Conservation (phyloP, 37 sponge, comb jelly and placozoan species). For the Petrosia ficiformis region DNA sequence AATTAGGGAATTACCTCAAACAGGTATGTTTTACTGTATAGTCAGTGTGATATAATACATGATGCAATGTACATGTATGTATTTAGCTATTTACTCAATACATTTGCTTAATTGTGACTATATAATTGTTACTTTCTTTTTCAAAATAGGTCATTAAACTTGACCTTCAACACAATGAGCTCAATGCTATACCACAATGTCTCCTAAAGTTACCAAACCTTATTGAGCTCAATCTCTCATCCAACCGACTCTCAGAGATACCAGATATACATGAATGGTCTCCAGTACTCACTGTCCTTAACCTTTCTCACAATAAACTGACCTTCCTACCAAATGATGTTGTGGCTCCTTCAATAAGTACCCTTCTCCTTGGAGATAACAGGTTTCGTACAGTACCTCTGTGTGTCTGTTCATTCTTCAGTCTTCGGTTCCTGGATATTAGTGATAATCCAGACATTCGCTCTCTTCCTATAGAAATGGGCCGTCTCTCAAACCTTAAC, state of each 20-base stretch:
- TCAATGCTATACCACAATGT: constrained; percentile 60
- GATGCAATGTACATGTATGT: too few species aligned
- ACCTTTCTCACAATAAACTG: constrained; percentile 77
- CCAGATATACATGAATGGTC: constrained; percentile 78
- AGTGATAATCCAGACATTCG: constrained; percentile 70
- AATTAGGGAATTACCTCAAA: too few species aligned
- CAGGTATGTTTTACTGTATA: too few species aligned
- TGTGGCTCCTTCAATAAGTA: constrained; percentile 55
- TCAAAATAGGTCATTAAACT: constrained; percentile 63
- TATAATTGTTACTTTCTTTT: too few species aligned
- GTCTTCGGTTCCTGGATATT: constrained; percentile 50
- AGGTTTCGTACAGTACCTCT: constrained; percentile 62
- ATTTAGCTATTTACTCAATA: too few species aligned
- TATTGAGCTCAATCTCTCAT: constrained; percentile 70
- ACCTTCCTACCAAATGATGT: constrained; percentile 55
- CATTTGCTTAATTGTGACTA: too few species aligned
- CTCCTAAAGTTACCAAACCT: constrained; percentile 81
- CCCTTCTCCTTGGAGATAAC: constrained; percentile 73
- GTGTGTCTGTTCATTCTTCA: too few species aligned
- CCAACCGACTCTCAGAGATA: constrained; percentile 67
- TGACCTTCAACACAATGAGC: constrained; percentile 67
- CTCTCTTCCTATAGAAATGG: constrained; percentile 62
- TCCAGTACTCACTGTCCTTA: constrained; percentile 54
- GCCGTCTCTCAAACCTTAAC: constrained; percentile 36
- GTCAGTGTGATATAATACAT: too few species aligned